Base-by-base conservation (phyloP, 2,113 vertebrate genomes). In the Archocentrus centrarchus region DNA sequence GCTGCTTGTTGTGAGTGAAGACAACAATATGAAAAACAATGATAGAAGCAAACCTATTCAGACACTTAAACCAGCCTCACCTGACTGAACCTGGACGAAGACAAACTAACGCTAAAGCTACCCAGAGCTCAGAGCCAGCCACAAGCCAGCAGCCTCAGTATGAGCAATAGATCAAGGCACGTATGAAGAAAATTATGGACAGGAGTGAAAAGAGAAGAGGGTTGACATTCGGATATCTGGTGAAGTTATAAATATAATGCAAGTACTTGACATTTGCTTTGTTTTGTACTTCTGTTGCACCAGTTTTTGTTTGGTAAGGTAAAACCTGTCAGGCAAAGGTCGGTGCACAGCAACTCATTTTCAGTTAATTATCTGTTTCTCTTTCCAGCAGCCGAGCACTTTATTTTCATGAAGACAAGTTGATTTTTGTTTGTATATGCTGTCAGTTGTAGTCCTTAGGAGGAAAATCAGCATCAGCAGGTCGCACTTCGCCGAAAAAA, bases 221-320 rank as follows among this genome's bases (percentile, higher is more conserved):
- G 41, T 44, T 3, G 13, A 47, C 5, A 2, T 47, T 14, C 15
- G 4, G 3, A 7, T 55, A n/a, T 55, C 17, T 70, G 24, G 41
- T 70, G 24, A 20, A 50, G 41, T 27, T 70, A 11, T 68, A 70
- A 20, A 70, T 3, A 50, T 30, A 30, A 70, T 50, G 14, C 7
- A 70, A 50, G 44, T 50, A 50, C 66, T 30, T 70, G 66, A 70
- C 66, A 53, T 27, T 70, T 70, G 44, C 20, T 70, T 70, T 70
- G 66, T 53, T 70, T 20, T 70, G 17, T 50, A 53, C 30, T 30
- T 30, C 66, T 53, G 44, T 11, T 70, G 66, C 2, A 70, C 66
- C 44, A 30, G 22, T 18, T 27, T 68, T 68, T 68, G 41, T 17
- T 70, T 50, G 15, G 41, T 70, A 20, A 30, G 24, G 24, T 70